Percentiles rank a stretch among this genome's conserved stretches.
phyloP scores from a whole-genome alignment of 2,113 vertebrate genomes.

The Chaetops frenatus region DNA sequence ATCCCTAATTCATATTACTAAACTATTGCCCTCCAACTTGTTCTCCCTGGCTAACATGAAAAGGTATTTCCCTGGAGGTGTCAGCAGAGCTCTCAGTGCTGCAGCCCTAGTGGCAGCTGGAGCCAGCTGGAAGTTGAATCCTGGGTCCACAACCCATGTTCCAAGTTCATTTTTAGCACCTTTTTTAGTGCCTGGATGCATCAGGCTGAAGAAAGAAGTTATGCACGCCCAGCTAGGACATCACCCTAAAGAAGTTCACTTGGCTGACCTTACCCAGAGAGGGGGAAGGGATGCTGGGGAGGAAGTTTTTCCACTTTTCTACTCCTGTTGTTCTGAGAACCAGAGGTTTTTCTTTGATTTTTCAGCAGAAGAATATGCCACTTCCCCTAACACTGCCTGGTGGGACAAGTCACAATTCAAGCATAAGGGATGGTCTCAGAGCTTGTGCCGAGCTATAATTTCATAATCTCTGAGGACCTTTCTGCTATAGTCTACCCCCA shows the following conservation, averaged over 20 bases:
- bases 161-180: neutral
- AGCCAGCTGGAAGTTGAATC: neutral
- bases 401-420: neutral
- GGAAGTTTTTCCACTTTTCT: neutral
- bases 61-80: neutral
- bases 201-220: neutral
- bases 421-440: neutral
- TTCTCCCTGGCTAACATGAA: neutral
- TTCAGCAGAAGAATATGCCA: neutral
- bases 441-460: neutral
- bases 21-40: neutral
- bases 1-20: neutral
- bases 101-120: rapidly evolving
- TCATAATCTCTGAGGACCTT: neutral
- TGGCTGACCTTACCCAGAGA: neutral
- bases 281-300: rapidly evolving
- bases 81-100: neutral
- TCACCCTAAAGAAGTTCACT: neutral
- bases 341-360: neutral
- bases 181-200: neutral
- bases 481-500: neutral
- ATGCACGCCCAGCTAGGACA: neutral
- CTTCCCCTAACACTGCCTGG: neutral
- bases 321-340: neutral
- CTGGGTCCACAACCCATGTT: neutral